Evolutionary conservation across 2,888 invertebrate species (phyloP).

Genomic region (Dasysyrphus albostriatus): DNA sequence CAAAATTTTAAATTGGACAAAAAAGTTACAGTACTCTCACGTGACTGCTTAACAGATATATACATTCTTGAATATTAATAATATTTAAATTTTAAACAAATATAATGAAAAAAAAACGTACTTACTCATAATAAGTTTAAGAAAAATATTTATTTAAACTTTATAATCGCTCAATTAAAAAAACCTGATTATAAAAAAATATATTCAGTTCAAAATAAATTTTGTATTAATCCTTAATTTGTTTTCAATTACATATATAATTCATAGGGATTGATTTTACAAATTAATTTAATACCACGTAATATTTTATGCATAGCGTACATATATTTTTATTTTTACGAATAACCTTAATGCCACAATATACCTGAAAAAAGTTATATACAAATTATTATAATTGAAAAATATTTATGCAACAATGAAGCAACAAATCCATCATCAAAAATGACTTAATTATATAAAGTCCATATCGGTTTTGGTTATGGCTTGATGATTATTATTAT

Average conservation of each 20-base stretch:
- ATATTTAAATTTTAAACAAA: no score
- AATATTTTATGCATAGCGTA: neutral
- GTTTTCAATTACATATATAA: neutral
- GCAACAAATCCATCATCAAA: conserved; percentile 55
- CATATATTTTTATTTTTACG: neutral
- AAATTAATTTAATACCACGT: neutral
- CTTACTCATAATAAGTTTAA: no score
- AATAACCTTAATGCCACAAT: conserved; percentile 24
- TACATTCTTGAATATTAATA: no score
- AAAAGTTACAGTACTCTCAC: no score
- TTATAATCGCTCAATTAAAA: no score
- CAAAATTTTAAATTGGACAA: no score
- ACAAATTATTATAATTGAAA: conserved; percentile 19
- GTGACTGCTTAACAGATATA: no score
- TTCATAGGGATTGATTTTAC: neutral
- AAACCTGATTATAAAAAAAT: no score
- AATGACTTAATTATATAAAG: conserved; percentile 64
- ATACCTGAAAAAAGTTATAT: neutral
- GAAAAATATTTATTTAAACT: no score
- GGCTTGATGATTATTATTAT: neutral
- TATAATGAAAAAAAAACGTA: no score
- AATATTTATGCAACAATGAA: conserved; percentile 42
- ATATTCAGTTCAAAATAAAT: neutral
- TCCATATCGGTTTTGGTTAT: conserved; percentile 20
- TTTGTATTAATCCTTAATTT: neutral